Conservation (phyloP, 2,113 vertebrate species). For the Petrocephalus microphthalmus region DNA sequence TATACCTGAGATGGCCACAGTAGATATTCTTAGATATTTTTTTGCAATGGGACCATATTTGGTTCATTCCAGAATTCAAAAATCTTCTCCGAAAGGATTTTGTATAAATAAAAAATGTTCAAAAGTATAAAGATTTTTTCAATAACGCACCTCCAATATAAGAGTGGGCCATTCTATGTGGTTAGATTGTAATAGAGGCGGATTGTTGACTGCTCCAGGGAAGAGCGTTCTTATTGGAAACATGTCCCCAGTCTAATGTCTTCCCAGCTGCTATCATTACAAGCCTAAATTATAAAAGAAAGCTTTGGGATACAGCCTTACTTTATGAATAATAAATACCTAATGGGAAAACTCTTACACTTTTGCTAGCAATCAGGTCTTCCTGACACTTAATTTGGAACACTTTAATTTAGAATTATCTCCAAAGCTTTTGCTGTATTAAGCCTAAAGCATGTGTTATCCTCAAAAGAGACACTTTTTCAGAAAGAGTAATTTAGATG, state of each 20-base stretch:
- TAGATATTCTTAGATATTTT: not conserved
- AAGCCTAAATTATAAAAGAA: conserved; percentile 21
- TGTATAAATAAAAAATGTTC: conserved; percentile 16
- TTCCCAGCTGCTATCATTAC: conserved; percentile 19
- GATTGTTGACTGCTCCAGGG: conserved; percentile 17
- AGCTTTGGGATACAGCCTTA: conserved; percentile 19
- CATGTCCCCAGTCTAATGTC: conserved; percentile 18
- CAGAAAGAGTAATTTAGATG: conserved; percentile 14
- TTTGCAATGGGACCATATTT: not conserved
- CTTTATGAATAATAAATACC: conserved; percentile 16
- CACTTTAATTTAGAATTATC: conserved; percentile 15
- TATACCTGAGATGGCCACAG: not conserved
- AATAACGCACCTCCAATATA: conserved; percentile 8
- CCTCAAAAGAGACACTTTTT: conserved; percentile 4
- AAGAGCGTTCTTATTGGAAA: conserved; percentile 13
- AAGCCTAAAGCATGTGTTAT: not conserved
- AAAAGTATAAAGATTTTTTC: conserved; percentile 14
- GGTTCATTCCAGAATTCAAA: not conserved
- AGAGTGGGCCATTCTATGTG: not conserved
- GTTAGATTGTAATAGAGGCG: conserved; percentile 16
- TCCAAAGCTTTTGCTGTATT: conserved; percentile 7
- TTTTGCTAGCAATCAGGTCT: conserved; percentile 15
- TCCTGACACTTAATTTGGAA: conserved; percentile 17
- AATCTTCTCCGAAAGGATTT: not conserved
- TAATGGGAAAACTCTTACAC: conserved; percentile 21